Conservation (phyloP, 2,888 invertebrate genomes). For the Synergus umbraculus region DNA sequence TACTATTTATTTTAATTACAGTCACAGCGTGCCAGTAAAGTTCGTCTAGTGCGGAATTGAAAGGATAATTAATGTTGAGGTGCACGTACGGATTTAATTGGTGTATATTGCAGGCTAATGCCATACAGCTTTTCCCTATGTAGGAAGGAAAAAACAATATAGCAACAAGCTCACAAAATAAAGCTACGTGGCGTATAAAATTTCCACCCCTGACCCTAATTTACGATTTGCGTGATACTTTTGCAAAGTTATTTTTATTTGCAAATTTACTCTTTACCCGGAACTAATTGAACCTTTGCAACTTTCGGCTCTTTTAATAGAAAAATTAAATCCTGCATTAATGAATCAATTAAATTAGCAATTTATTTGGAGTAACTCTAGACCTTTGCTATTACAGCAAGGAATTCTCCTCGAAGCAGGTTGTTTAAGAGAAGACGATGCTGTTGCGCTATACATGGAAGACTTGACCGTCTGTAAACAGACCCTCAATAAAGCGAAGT, state of each 20-base stretch:
- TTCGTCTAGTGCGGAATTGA: constrained; percentile 43
- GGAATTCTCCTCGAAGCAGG: not conserved
- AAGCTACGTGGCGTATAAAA: not conserved
- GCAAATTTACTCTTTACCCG: not conserved
- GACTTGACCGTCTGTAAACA: constrained; percentile 1
- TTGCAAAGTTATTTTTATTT: not conserved
- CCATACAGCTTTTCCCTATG: constrained; percentile 12
- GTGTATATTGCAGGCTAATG: constrained; percentile 40
- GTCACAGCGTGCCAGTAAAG: constrained; percentile 25
- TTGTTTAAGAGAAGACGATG: constrained; percentile 16
- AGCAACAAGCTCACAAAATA: not conserved
- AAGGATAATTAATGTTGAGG: constrained; percentile 43
- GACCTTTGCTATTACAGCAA: not conserved
- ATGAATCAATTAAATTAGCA: not conserved
- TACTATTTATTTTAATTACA: constrained; percentile 51
- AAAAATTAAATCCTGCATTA: not conserved
- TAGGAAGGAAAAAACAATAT: constrained; percentile 2
- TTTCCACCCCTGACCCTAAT: not conserved
- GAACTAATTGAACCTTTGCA: not conserved
- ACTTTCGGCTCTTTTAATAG: no score
- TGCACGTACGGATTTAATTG: constrained; percentile 48
- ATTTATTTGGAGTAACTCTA: not conserved
- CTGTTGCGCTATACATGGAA: not conserved
- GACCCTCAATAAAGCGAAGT: constrained; percentile 23
- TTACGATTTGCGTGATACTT: not conserved